Percentiles rank a stretch among this genome's conserved stretches.
Evolutionary conservation across 2,113 vertebrate genomes (phyloP).

Genomic region (Pholis gunnellus): DNA sequence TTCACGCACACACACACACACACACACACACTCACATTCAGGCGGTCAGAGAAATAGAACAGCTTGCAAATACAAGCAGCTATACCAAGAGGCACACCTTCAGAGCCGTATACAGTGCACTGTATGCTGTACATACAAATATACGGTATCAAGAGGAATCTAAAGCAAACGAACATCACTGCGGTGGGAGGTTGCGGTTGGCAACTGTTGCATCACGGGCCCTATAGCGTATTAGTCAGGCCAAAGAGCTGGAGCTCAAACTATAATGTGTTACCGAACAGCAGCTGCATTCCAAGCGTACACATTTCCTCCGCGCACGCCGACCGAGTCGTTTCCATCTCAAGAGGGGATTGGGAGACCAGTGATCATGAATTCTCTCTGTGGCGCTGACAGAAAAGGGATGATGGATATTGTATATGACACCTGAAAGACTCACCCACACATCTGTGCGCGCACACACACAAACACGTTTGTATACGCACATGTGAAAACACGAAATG

Average conservation of each 20-base stretch:
- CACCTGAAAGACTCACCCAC: conserved; percentile 62
- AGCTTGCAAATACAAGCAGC: background rate
- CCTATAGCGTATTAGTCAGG: conserved; percentile 51
- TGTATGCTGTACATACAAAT: conserved; percentile 4
- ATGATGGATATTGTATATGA: conserved; percentile 64
- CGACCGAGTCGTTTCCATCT: conserved; percentile 55
- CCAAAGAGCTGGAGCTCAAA: conserved; percentile 66
- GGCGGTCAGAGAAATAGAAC: conserved; percentile 1
- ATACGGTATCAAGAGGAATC: background rate
- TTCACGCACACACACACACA: no score
- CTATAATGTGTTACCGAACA: conserved; percentile 34
- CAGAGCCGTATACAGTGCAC: background rate
- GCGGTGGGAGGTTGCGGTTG: conserved; percentile 53
- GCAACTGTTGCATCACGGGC: conserved; percentile 72
- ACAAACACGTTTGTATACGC: background rate
- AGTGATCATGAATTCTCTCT: conserved; percentile 70
- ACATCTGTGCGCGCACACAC: conserved; percentile 25
- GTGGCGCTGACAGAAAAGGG: conserved; percentile 39
- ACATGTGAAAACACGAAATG: conserved; percentile 24
- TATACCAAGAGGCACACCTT: conserved; percentile 19
- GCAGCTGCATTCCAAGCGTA: conserved; percentile 49
- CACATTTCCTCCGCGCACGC: conserved; percentile 50
- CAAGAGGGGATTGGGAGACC: conserved; percentile 55
- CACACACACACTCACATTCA: background rate
- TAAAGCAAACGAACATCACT: conserved; percentile 51